Percentiles rank a stretch among this genome's conserved stretches.
phyloP scores from a whole-genome alignment of 2,888 invertebrate species.

The Nymphalis polychloros region DNA sequence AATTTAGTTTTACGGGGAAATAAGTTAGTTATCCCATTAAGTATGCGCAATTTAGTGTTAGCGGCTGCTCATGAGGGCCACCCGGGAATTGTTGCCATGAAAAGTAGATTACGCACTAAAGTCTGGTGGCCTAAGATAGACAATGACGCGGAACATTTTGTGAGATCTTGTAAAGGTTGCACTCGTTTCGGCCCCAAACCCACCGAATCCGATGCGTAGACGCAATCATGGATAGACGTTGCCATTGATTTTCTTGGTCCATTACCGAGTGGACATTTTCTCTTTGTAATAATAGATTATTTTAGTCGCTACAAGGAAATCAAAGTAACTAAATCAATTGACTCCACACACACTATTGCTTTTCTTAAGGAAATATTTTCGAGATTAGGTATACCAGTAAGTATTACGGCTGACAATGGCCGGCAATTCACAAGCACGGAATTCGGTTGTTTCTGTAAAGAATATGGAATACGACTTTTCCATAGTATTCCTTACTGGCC shows the following conservation, averaged over 20 bases:
- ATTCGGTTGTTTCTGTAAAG: conserved; percentile 39
- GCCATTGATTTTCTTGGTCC: conserved; percentile 42
- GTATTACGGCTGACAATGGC: conserved; percentile 43
- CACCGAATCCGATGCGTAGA: conserved; percentile 36
- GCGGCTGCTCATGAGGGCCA: conserved; percentile 46
- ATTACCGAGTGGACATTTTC: conserved; percentile 38
- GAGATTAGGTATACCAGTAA: conserved; percentile 35
- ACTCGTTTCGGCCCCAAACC: conserved; percentile 37
- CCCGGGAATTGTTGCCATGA: conserved; percentile 55
- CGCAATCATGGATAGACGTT: conserved; percentile 41
- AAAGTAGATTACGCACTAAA: conserved; percentile 48
- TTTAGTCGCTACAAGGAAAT: conserved; percentile 38
- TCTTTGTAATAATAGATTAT: conserved; percentile 39
- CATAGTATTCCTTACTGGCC: conserved; percentile 22
- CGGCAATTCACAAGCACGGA: conserved; percentile 40
- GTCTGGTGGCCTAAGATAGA: conserved; percentile 55
- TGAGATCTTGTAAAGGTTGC: conserved; percentile 39
- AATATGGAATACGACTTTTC: conserved; percentile 33
- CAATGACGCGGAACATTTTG: conserved; percentile 40
- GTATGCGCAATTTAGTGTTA: conserved; percentile 31
- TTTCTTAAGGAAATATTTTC: not conserved
- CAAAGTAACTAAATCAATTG: conserved; percentile 18
- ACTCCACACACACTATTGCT: not conserved
- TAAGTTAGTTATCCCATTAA: conserved; percentile 38
- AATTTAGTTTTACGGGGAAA: conserved; percentile 39